Evolutionary conservation across 2,113 vertebrate genomes (phyloP).

Genomic region (Neolamprologus toae): DNA sequence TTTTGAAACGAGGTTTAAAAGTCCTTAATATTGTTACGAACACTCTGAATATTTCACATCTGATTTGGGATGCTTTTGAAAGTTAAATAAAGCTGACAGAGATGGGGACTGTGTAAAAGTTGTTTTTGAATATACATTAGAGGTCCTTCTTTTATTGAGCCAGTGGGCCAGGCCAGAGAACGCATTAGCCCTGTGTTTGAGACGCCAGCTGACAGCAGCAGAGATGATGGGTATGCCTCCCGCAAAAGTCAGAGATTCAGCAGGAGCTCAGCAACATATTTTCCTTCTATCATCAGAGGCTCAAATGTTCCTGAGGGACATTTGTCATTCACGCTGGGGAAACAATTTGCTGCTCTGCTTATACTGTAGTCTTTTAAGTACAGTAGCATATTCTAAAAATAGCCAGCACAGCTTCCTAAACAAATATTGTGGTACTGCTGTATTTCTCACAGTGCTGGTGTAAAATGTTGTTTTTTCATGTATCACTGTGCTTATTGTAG

Average conservation of each 20-base stretch:
- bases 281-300: constrained; percentile 63
- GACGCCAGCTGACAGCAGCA: constrained; percentile 7
- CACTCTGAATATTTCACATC: neutral
- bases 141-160: neutral
- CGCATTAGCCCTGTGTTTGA: constrained; percentile 6
- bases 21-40: neutral
- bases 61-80: neutral
- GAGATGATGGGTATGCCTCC: constrained; percentile 27
- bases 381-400: neutral
- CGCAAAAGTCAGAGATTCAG: constrained; percentile 35
- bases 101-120: neutral
- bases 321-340: neutral
- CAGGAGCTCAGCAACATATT: constrained; percentile 49
- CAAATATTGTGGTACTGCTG: neutral
- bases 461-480: neutral
- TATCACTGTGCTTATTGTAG: neutral
- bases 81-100: neutral
- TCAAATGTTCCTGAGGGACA: constrained; percentile 29
- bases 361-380: neutral
- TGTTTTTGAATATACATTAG: constrained; percentile 7
- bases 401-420: neutral
- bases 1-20: neutral
- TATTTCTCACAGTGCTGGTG: neutral
- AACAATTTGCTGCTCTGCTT: neutral
- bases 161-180: neutral